Evolutionary conservation across 2,113 vertebrate genomes (phyloP), one percentile per base, ranked within the genome.

Genomic region (Aythya baeri): DNA sequence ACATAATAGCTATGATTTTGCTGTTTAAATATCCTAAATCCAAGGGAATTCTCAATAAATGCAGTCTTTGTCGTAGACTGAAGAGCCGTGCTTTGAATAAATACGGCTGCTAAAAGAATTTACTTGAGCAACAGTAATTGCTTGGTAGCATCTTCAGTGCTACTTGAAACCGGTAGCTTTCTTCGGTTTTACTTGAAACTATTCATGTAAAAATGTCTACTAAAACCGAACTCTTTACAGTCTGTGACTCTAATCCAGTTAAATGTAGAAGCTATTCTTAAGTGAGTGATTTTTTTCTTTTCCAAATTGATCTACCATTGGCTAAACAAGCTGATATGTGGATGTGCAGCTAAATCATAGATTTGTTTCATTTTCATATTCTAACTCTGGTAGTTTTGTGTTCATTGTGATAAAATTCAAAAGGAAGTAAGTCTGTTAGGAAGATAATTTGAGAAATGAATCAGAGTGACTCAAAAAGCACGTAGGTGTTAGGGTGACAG

Each of bases 401-500:
- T 57, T 93, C 88, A 46, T 76, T 81, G 62, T 78, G 62, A 79
- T 92, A 73, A 89, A 91, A 91, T 73, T 87, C 38, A 43, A 74
- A 91, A 76, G 74, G 62, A 91, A 76, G 22, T 88, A 84, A 75
- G 77, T 84, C 67, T 95, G 22, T 57, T 93, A 55, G 59, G 41
- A 76, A 59, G 73, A 52, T 82, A 85, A 96, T 89, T 95, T 76
- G 49, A 91, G 66, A 94, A 93, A 89, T 86, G 38, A 91, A 84
- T 95, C 90, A 82, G 49, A 77, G 54, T 91, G 62, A 92, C 66
- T 93, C 66, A 58, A 93, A 83, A 91, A 88, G 58, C 49, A 50
- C 43, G 77, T 91, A 96, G 88, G 94, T 92, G 92, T 82, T 79
- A 59, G n/a, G 44, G 62, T 92, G 86, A 73, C 83, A 94, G 50